A percentile compares a stretch with the other conserved stretches of the same genome.
Conservation (phyloP, 2,797 vertebrate species). For the Phaenicophaeus curvirostris region DNA sequence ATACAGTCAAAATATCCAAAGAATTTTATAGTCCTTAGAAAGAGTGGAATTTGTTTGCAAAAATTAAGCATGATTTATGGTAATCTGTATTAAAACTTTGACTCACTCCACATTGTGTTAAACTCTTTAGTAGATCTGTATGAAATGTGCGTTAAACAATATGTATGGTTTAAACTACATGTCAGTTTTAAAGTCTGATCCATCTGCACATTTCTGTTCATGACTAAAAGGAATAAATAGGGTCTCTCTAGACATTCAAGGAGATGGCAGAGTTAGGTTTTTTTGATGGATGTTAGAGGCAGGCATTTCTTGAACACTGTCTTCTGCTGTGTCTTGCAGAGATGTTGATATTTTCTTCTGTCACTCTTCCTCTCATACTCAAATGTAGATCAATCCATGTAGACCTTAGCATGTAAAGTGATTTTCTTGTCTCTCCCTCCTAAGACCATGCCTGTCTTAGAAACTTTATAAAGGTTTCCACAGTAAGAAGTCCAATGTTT, state of each 20-base stretch:
- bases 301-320: background rate
- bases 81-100: background rate
- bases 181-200: background rate
- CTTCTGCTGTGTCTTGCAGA: background rate
- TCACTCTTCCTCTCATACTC: background rate
- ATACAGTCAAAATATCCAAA: background rate
- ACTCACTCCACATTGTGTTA: background rate
- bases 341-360: background rate
- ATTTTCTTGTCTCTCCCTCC: background rate
- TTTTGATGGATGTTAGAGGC: background rate
- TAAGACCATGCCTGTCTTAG: background rate
- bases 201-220: background rate
- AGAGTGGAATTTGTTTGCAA: background rate
- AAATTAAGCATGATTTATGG: background rate
- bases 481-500: background rate
- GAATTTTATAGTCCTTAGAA: background rate
- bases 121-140: background rate
- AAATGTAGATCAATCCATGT: background rate
- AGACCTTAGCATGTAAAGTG: background rate
- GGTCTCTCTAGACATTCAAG: background rate
- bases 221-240: background rate
- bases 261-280: background rate
- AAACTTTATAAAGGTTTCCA: background rate
- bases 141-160: background rate
- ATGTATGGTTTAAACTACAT: background rate